Base-by-base conservation (phyloP, 2,113 vertebrate genomes). In the Apaloderma vittatum region DNA sequence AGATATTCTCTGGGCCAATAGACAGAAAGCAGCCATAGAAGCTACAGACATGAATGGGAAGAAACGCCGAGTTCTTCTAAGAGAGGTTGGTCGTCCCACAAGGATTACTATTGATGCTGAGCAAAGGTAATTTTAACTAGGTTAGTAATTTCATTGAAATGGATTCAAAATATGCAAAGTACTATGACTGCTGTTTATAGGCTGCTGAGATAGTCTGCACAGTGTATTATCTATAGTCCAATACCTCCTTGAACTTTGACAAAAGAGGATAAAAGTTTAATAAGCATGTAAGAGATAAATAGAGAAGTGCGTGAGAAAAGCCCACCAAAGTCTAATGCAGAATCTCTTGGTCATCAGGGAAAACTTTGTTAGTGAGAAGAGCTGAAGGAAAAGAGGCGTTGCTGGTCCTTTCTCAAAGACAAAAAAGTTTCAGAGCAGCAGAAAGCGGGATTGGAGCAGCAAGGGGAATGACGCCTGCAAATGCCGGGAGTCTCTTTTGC, bases 1-100 rank as follows among this genome's bases (percentile, higher is more conserved):
- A 86, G 86, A 96, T 32, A 83, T 99, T 57, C 98, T 99, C 61
- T 99, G 99, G 99, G 98, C 98, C 88, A 98, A 98, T 73, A 97
- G 84, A 55, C 97, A 98, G 86, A 98, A 98, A 92, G 99, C 99
- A 95, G 98, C 97, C 66, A 98, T 99, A 94, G 98, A 98, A 91
- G 97, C 73, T 55, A 98, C 99, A 12, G 98, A 98, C 75, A 94
- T 97, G 88, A 97, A 98, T 86, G 99, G 99, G 68, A 98, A 98
- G 92, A 98, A 98, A 80, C 95, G 98, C 9, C 96, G 48, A 78
- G 96, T 98, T 49, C 91, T 99, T 89, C 92, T 99, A 81, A 98
- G 97, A 91, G 94, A 98, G 88, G 93, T 98, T 96, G 97, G 95
- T 85, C 97, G 61, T 78, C 99, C 99, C 15, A 98, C 97, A 80